phyloP scores from a whole-genome alignment of 2,797 vertebrate genomes.

The Ptychobarbus kaznakovi region DNA sequence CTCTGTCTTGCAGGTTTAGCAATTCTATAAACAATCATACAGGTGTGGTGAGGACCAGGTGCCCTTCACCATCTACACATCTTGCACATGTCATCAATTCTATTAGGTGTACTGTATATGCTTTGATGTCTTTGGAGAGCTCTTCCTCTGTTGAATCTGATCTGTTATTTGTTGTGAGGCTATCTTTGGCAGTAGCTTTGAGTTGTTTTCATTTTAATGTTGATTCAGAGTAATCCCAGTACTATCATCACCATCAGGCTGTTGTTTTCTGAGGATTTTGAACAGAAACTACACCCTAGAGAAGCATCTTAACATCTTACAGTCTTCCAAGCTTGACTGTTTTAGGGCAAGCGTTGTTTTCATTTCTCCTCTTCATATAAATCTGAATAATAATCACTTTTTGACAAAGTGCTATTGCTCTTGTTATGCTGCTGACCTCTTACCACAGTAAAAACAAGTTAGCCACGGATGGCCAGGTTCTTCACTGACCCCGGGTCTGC shows the following conservation, averaged over 20 bases:
- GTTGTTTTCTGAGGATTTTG: constrained; percentile 23
- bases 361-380: background rate
- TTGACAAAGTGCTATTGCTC: background rate
- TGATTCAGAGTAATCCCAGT: constrained; percentile 28
- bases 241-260: constrained; percentile 11
- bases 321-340: background rate
- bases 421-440: background rate
- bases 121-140: constrained; percentile 45
- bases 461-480: background rate
- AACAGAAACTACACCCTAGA: background rate
- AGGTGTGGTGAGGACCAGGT: constrained; percentile 54
- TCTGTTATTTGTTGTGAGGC: constrained; percentile 36
- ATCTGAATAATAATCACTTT: background rate
- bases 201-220: constrained; percentile 35
- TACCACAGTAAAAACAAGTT: background rate
- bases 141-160: constrained; percentile 11
- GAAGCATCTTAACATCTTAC: background rate
- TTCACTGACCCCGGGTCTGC: background rate
- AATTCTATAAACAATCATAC: constrained; percentile 60
- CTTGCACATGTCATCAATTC: constrained; percentile 50
- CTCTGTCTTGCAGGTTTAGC: constrained; percentile 18
- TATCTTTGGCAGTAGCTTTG: constrained; percentile 33
- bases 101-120: constrained; percentile 16
- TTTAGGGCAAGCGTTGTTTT: constrained; percentile 21
- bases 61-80: constrained; percentile 47